Percentiles rank a stretch among this genome's conserved stretches.
Evolutionary conservation across 2,113 vertebrate genomes (phyloP).

Genomic region (Phrynosoma blainvillii): DNA sequence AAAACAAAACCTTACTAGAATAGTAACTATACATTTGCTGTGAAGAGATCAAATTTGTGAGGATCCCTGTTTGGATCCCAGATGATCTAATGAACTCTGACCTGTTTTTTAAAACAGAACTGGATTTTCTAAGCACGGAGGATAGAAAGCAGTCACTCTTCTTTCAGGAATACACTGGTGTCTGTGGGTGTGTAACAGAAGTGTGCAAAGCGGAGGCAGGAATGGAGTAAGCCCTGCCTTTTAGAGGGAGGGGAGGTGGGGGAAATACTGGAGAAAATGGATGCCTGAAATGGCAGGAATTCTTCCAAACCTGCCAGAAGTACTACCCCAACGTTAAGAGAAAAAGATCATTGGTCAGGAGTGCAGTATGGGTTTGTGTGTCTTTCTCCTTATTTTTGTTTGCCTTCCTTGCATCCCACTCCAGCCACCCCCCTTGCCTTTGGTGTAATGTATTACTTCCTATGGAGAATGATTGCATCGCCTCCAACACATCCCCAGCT

Average conservation of each 20-base stretch:
- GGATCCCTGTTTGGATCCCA: neutral
- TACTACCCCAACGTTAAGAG: neutral
- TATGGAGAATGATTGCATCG: conserved; percentile 13
- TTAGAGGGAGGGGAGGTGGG: neutral
- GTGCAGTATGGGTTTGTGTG: neutral
- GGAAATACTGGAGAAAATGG: neutral
- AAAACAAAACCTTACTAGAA: neutral
- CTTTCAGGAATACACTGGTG: neutral
- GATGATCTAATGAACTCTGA: conserved; percentile 6
- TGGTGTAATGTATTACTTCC: conserved; percentile 7
- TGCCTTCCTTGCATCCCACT: neutral
- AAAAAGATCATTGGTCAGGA: neutral
- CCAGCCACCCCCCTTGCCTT: neutral
- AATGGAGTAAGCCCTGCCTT: neutral
- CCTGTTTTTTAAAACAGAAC: neutral
- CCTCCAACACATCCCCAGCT: neutral
- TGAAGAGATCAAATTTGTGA: neutral
- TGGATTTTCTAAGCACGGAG: neutral
- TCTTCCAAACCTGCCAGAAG: neutral
- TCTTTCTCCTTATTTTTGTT: neutral
- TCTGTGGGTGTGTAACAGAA: neutral
- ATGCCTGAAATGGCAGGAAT: neutral
- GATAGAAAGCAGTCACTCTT: neutral
- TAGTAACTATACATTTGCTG: neutral
- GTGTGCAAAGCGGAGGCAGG: neutral